A percentile compares a stretch with the other conserved stretches of the same genome.
phyloP scores from a whole-genome alignment of 1,140 invertebrate genomes.

The Drosophila subpulchrella region DNA sequence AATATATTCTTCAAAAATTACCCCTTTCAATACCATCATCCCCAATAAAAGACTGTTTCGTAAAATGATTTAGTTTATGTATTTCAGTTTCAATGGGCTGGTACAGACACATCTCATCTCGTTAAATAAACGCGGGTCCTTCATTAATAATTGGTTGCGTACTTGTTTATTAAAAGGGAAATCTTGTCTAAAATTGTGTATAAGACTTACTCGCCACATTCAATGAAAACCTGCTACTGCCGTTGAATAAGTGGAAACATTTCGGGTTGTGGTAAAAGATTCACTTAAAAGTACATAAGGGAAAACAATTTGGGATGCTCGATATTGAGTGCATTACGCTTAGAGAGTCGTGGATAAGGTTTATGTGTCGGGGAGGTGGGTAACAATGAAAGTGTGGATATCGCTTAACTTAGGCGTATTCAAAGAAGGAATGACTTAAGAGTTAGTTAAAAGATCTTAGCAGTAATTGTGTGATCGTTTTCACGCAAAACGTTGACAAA shows the following conservation, averaged over 20 bases:
- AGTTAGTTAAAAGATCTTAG: slow-evolving; percentile 79
- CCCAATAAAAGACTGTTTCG: background rate
- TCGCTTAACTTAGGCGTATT: slow-evolving; percentile 66
- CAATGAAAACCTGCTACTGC: slow-evolving; percentile 48
- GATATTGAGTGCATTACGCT: background rate
- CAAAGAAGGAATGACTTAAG: slow-evolving; percentile 80
- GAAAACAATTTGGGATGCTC: slow-evolving; percentile 31
- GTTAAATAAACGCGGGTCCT: slow-evolving; percentile 15
- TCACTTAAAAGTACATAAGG: slow-evolving; percentile 41
- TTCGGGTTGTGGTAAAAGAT: slow-evolving; percentile 1
- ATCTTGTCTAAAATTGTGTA: slow-evolving; percentile 38
- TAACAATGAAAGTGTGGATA: slow-evolving; percentile 40
- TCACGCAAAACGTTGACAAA: slow-evolving; percentile 50
- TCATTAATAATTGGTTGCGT: slow-evolving; percentile 40
- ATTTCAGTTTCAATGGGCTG: slow-evolving; percentile 41
- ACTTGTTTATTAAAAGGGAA: slow-evolving; percentile 51
- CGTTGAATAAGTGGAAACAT: slow-evolving; percentile 20
- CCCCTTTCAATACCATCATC: too few relatives aligned
- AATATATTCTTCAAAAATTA: too few relatives aligned
- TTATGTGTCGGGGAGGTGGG: slow-evolving; percentile 1
- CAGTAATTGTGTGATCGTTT: slow-evolving; percentile 58
- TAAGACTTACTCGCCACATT: slow-evolving; percentile 31
- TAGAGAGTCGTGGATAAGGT: background rate
- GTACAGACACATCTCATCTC: slow-evolving; percentile 32
- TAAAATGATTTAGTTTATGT: slow-evolving; percentile 47